Conservation (phyloP, 2,797 vertebrate genomes). For the Sebastes ruberrimus region DNA sequence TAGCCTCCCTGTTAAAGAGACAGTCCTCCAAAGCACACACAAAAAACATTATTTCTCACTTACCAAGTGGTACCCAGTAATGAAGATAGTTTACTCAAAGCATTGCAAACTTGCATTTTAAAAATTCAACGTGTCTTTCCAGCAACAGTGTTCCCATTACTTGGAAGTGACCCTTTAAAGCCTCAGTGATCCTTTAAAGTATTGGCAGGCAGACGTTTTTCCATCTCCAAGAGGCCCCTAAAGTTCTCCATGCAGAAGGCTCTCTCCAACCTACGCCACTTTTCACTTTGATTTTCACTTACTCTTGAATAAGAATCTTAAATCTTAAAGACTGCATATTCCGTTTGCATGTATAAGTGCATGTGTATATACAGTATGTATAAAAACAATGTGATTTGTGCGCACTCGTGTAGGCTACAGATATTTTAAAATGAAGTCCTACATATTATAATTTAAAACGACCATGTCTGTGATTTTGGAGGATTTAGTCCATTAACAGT, state of each 20-base stretch:
- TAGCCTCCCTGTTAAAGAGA: background rate
- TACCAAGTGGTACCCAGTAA: background rate
- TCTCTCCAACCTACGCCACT: background rate
- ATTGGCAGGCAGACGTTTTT: slow-evolving; percentile 41
- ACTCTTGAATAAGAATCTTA: background rate
- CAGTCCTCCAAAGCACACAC: background rate
- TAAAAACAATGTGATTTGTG: background rate
- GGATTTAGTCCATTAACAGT: background rate
- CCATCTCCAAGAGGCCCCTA: slow-evolving; percentile 30
- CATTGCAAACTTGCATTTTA: background rate
- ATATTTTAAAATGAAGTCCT: background rate
- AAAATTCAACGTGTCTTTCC: background rate
- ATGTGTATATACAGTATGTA: background rate
- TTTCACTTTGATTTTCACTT: slow-evolving; percentile 1
- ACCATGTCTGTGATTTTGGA: background rate
- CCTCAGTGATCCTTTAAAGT: slow-evolving; percentile 22
- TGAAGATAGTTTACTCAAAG: background rate
- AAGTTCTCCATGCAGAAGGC: slow-evolving; percentile 19
- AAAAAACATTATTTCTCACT: background rate
- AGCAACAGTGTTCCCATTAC: slow-evolving; percentile 12
- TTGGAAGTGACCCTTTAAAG: slow-evolving; percentile 7
- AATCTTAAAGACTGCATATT: background rate
- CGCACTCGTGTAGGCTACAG: background rate
- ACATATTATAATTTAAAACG: background rate
- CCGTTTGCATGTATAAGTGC: background rate